Base-by-base conservation (phyloP, 1,140 invertebrate species). In the Pseudomyrmex dendroicus region DNA sequence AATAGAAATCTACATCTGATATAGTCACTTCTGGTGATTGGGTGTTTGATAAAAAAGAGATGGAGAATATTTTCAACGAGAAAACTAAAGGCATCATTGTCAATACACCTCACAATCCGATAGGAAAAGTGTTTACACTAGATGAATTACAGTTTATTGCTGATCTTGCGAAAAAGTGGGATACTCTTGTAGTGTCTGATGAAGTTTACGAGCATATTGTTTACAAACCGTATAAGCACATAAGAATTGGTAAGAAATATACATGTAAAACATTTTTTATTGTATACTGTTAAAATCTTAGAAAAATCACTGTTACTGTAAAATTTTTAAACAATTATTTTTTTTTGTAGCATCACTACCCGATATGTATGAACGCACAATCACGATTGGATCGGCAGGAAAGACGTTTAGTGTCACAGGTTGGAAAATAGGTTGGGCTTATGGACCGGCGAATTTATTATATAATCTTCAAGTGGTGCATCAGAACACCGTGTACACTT, bases 131-230 rank as follows among this genome's bases (percentile, higher is more conserved):
- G 48, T 98, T 97, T 89, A 96, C 95, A 1, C 85, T 93, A 1
- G 92, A 96, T 12, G 97, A 98, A 91, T 91, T 98, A 73, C 94
- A 97, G 86, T 94, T 96, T 72, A 98, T 99, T 89, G 98, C 97
- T 0, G 91, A 96, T 89, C 94, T 99, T 57, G 99, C 98, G 90
- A 98, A 97, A 90, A 98, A 99, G 92, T 97, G 98, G 95, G 97
- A 99, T 93, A 96, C 97, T 7, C 94, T 99, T 7, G 98, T 98
- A 76, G 94, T 99, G 22, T 97, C 98, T 8, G 99, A 99, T 94
- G 99, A 99, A 94, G 99, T 99, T 1, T 99, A 99, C 88, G 99
- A 99, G 94, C 99, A 98, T 98, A 96, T 99, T 88, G 97, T 98
- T 20, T 99, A 98, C 91, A 96, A 97, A 91, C 97, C 97, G 1